phyloP scores from a whole-genome alignment of 2,797 vertebrate species.

The Megaceryle alcyon region DNA sequence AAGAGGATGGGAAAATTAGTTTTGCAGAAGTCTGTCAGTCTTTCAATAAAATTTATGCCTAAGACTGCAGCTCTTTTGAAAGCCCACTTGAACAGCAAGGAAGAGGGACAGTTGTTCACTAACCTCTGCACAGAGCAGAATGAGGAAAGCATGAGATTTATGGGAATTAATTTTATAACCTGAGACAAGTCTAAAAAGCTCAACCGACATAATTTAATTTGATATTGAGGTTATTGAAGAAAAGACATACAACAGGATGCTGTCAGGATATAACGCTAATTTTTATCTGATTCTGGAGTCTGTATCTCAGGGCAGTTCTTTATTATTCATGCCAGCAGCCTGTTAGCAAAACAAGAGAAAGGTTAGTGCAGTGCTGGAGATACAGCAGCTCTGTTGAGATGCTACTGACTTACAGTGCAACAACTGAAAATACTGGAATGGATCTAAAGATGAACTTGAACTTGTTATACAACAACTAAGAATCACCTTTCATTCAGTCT shows the following conservation, averaged over 20 bases:
- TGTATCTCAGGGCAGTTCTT: not conserved
- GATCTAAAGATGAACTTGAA: not conserved
- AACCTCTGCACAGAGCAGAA: slow-evolving; percentile 41
- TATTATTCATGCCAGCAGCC: not conserved
- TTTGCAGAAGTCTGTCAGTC: slow-evolving; percentile 67
- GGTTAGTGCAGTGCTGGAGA: not conserved
- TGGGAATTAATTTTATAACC: slow-evolving; percentile 65
- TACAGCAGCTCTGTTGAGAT: not conserved
- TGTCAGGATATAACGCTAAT: slow-evolving; percentile 40
- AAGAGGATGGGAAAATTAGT: slow-evolving; percentile 69
- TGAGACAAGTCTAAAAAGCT: slow-evolving; percentile 63
- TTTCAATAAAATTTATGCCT: slow-evolving; percentile 50
- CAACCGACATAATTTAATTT: slow-evolving; percentile 64
- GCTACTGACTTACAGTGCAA: not conserved
- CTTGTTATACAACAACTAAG: not conserved
- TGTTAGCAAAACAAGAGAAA: slow-evolving; percentile 7
- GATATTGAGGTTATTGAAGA: slow-evolving; percentile 50
- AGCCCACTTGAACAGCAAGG: slow-evolving; percentile 14
- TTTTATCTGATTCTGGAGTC: slow-evolving; percentile 38
- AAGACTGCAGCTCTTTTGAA: slow-evolving; percentile 28
- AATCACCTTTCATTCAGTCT: not conserved
- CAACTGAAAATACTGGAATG: not conserved
- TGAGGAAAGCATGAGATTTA: slow-evolving; percentile 48
- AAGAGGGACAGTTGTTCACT: slow-evolving; percentile 22
- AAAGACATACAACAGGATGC: slow-evolving; percentile 35